phyloP scores from a whole-genome alignment of 2,113 vertebrate species.

The Motacilla alba region DNA sequence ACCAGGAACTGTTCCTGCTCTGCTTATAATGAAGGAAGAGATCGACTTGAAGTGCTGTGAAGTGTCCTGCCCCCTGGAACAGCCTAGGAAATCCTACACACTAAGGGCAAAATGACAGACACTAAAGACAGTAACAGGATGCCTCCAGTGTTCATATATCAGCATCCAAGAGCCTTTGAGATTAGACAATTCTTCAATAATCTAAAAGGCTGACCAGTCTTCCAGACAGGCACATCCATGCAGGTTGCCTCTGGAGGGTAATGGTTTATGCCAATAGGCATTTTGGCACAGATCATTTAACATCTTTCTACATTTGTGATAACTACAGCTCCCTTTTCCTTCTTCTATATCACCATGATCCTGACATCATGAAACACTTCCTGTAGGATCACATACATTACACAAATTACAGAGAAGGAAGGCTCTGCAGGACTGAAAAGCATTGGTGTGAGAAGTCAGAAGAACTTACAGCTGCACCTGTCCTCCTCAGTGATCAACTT shows the following conservation, averaged over 20 bases:
- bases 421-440: background rate
- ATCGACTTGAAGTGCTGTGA: background rate
- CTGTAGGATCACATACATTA: background rate
- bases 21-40: background rate
- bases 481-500: conserved; percentile 90
- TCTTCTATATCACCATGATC: background rate
- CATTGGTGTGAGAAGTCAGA: background rate
- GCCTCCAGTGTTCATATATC: rapidly evolving
- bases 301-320: background rate
- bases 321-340: background rate
- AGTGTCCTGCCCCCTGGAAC: background rate
- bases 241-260: background rate
- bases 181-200: background rate
- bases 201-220: background rate
- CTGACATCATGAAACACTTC: background rate
- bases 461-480: conserved; percentile 20
- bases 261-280: rapidly evolving
- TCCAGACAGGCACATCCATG: background rate
- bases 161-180: background rate
- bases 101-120: background rate
- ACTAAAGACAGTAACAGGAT: background rate
- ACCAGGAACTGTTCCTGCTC: background rate
- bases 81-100: background rate
- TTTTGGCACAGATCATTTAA: background rate
- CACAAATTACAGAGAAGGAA: background rate